Percentiles rank a stretch among this genome's conserved stretches.
phyloP scores from a whole-genome alignment of 2,888 invertebrate genomes.

The Mystacides longicornis region DNA sequence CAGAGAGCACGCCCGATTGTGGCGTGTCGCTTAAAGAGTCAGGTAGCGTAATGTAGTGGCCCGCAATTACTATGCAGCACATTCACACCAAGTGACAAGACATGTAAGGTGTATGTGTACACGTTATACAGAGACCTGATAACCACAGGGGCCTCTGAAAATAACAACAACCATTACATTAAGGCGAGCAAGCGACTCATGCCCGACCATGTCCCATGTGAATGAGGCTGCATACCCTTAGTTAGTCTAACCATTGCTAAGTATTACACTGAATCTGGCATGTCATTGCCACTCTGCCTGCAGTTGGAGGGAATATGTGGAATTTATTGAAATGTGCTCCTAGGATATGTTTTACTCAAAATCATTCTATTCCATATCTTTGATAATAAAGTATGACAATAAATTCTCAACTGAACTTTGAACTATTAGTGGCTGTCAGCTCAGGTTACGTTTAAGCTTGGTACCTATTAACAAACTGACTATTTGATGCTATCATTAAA shows the following conservation, averaged over 20 bases:
- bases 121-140: slow-evolving; percentile 37
- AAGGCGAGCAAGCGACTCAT: not conserved
- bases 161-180: slow-evolving; percentile 43
- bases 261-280: not conserved
- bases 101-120: not conserved
- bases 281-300: not conserved
- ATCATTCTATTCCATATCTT: too few relatives aligned
- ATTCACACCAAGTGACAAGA: not conserved
- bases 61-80: slow-evolving; percentile 29
- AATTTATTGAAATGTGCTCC: too few relatives aligned
- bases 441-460: too few relatives aligned
- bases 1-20: slow-evolving; percentile 3
- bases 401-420: too few relatives aligned
- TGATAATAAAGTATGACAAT: too few relatives aligned
- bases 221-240: slow-evolving; percentile 30
- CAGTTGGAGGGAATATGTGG: too few relatives aligned
- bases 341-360: too few relatives aligned
- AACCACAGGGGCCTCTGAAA: slow-evolving; percentile 52
- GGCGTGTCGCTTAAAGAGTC: slow-evolving; percentile 31
- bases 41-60: slow-evolving; percentile 50
- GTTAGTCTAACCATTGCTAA: slow-evolving; percentile 36
- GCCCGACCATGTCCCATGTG: not conserved
- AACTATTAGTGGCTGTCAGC: too few relatives aligned
- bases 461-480: too few relatives aligned
- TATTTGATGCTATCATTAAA: too few relatives aligned